Base-by-base conservation (phyloP, 2,797 vertebrate species). In the Acanthopagrus latus region DNA sequence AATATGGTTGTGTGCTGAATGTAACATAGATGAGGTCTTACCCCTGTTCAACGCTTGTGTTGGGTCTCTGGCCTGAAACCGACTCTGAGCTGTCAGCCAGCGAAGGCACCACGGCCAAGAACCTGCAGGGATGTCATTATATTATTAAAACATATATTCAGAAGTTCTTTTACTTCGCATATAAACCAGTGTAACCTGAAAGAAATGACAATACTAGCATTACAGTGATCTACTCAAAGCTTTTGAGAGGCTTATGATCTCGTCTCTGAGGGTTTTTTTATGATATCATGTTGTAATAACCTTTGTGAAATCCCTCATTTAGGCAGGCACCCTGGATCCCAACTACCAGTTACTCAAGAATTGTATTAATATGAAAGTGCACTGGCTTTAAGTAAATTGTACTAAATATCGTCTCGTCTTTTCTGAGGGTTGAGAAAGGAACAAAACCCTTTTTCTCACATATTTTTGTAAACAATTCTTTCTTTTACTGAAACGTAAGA, bases 11-110 rank as follows among this genome's bases (percentile, higher is more conserved):
- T 38, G 16, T 51, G 21, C 23, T 55, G 25, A 57, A 51, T 46
- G 13, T 18, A 13, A 21, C 52, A 18, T 0, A 25, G 18, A 50
- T 17, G 27, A 17, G 17, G 21, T 10, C 81, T 74, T 94, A 99
- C 98, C 98, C 98, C 82, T 99, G 98, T 50, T 99, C 98, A 14
- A 99, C 98, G 1, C 98, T 99, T 83, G 98, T 99, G 94, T 99
- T 99, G 1, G 98, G 98, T 59, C 98, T 96, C 86, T 99, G 98
- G 44, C 98, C 98, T 21, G 98, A 99, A 9, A 99, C 98, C 0
- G 98, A 99, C 87, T 99, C 98, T 0, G 98, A 99, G 93, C 98
- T 99, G 94, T 99, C 98, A 0, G 97, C 98, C 78, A 99, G 95
- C 18, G 98, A 99, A 5, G 98, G 98, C 47, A 99, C 98, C 44